A percentile compares a stretch with the other conserved stretches of the same genome.
These are phyloP conservation scores for Poeciliopsis occidentalis DNA, from an alignment of 2,113 vertebrate species.

Conservation along the genomic window DNA sequence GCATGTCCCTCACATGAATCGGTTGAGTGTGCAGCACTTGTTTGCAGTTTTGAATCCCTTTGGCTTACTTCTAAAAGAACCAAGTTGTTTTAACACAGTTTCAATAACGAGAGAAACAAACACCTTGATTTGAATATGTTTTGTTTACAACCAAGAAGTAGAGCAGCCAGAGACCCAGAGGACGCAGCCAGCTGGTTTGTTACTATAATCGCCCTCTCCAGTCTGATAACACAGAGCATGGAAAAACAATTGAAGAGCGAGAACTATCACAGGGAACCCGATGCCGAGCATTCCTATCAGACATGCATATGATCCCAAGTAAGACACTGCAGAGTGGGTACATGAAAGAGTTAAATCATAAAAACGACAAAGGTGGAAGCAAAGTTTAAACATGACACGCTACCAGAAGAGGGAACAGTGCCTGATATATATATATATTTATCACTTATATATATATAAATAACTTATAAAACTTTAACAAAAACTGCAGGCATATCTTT, in stretches of 20 bases:
- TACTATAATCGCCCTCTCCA: slow-evolving; percentile 38
- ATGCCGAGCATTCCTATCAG: slow-evolving; percentile 32
- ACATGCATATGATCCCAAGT: slow-evolving; percentile 56
- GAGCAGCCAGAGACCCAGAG: slow-evolving; percentile 24
- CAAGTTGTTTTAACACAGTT: slow-evolving; percentile 2
- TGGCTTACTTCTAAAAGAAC: slow-evolving; percentile 29
- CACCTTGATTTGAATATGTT: slow-evolving; percentile 40
- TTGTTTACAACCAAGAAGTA: slow-evolving; percentile 44
- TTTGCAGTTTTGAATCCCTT: slow-evolving; percentile 18
- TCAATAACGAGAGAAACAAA: slow-evolving; percentile 54
- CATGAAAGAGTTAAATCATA: slow-evolving; percentile 38
- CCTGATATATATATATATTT: no score
- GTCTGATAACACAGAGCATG: slow-evolving; percentile 35
- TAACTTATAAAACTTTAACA: no score
- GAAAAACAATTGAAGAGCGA: slow-evolving; percentile 49
- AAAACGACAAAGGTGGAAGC: slow-evolving; percentile 38
- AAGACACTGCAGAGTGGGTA: slow-evolving; percentile 48
- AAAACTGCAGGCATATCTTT: no score
- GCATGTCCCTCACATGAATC: slow-evolving; percentile 43
- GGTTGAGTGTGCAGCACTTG: slow-evolving; percentile 35
- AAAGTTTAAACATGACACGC: slow-evolving; percentile 36
- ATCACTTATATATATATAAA: no score
- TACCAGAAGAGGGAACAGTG: background rate
- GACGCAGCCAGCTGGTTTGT: slow-evolving; percentile 26
- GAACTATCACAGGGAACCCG: slow-evolving; percentile 23